Evolutionary conservation across 2,113 vertebrate genomes (phyloP), one percentile per base, ranked within the genome.

Genomic region (Paratilapia polleni): DNA sequence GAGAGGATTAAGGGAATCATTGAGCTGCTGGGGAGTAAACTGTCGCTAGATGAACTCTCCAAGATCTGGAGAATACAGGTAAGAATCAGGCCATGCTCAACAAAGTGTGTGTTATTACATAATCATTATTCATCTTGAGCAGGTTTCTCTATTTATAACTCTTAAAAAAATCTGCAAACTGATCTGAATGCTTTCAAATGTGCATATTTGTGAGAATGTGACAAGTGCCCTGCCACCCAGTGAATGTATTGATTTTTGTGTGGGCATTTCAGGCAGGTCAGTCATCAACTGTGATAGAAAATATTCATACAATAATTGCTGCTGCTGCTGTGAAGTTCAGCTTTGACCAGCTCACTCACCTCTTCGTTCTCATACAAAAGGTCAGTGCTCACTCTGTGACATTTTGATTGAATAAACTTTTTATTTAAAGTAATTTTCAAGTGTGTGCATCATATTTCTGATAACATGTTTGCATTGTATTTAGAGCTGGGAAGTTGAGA

Each of bases 21-120:
- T 94, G 98, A 99, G 94, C 95, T 99, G 59, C 94, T 99, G 90
- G 98, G 98, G 81, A 99, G 98, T 94, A 99, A 99, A 95, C 94
- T 99, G 31, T 99, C 98, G 13, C 93, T 99, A 92, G 98, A 99
- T 68, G 98, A 99, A 70, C 97, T 99, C 79, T 97, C 98, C 83
- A 99, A 99, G 94, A 99, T 99, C 92, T 99, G 98, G 98, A 98
- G 90, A 93, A 99, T 99, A 95, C 98, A 99, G 97, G 98, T 99
- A 92, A 96, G 95, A 28, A 28, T 19, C 52, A 74, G 5, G 22
- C 24, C 28, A 31, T 20, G 28, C 13, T 0, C 13, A 31, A 28
- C 26, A 41, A 59, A 17, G 20, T 36, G 47, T 24, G 3, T 43
- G 12, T 12, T 52, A 73, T 73, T 73, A 52, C 47, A n/a, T 54